Conservation (phyloP, 2,797 vertebrate species). For the Scarus forsteni region DNA sequence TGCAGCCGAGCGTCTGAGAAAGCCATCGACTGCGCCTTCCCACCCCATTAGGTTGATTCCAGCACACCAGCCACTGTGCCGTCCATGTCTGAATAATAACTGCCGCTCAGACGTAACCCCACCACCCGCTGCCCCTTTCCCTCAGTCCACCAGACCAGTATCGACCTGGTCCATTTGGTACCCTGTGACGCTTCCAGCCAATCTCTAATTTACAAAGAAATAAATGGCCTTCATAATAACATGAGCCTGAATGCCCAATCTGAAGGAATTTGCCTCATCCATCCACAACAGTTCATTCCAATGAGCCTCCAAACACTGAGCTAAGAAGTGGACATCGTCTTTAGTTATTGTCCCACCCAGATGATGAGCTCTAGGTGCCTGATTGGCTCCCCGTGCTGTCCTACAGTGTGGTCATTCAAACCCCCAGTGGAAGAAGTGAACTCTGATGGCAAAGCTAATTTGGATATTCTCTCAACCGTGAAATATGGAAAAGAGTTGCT, state of each 20-base stretch:
- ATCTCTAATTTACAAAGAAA: slow-evolving; percentile 84
- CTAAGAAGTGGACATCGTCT: slow-evolving; percentile 39
- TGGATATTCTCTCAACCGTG: slow-evolving; percentile 80
- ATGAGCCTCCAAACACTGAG: slow-evolving; percentile 34
- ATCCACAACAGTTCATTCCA: slow-evolving; percentile 48
- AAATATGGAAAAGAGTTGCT: slow-evolving; percentile 82
- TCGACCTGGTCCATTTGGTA: slow-evolving; percentile 83
- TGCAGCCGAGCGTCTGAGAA: slow-evolving; percentile 76
- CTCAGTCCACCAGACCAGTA: slow-evolving; percentile 76
- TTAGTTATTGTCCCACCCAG: slow-evolving; percentile 49
- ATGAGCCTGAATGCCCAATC: slow-evolving; percentile 55
- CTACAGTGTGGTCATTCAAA: slow-evolving; percentile 71
- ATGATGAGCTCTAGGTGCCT: slow-evolving; percentile 35
- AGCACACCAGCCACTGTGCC: slow-evolving; percentile 63
- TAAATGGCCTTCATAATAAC: slow-evolving; percentile 80
- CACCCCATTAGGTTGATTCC: slow-evolving; percentile 84
- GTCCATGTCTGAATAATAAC: slow-evolving; percentile 83
- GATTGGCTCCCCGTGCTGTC: slow-evolving; percentile 63
- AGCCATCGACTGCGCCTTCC: slow-evolving; percentile 82
- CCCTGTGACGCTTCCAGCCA: slow-evolving; percentile 82
- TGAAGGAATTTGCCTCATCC: slow-evolving; percentile 51
- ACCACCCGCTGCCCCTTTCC: slow-evolving; percentile 64
- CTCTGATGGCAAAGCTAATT: slow-evolving; percentile 82
- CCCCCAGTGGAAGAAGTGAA: slow-evolving; percentile 73
- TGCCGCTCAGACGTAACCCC: slow-evolving; percentile 67